phyloP scores from a whole-genome alignment of 2,888 invertebrate genomes.

The Galeruca laticollis region DNA sequence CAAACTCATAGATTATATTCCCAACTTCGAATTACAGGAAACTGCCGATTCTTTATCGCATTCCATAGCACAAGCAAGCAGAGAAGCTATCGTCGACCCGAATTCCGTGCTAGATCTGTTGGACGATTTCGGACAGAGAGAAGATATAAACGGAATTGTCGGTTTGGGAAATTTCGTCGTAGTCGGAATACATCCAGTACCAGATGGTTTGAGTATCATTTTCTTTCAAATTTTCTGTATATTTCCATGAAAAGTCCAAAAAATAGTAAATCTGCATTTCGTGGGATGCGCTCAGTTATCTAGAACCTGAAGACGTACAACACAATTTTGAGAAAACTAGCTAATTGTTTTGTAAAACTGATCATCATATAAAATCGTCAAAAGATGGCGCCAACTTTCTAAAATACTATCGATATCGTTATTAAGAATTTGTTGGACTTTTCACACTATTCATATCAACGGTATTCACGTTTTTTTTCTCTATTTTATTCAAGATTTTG shows the following conservation, averaged over 20 bases:
- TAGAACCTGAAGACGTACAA: too few relatives aligned
- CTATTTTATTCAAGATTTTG: conserved; percentile 14
- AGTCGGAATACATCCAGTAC: conserved; percentile 33
- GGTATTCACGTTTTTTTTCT: too few relatives aligned
- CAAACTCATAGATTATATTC: too few relatives aligned
- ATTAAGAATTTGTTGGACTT: too few relatives aligned
- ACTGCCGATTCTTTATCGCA: not conserved
- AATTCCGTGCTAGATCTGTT: conserved; percentile 62
- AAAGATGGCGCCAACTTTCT: not conserved
- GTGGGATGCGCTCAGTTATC: too few relatives aligned
- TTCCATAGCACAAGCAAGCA: conserved; percentile 56
- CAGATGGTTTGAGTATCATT: conserved; percentile 20
- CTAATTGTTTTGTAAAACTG: not conserved
- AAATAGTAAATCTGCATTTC: too few relatives aligned
- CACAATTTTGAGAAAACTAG: too few relatives aligned
- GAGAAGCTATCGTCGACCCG: conserved; percentile 63
- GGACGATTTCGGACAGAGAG: conserved; percentile 57
- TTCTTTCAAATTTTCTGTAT: not conserved
- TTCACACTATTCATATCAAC: too few relatives aligned
- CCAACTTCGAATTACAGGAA: conserved; percentile 1
- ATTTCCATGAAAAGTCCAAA: too few relatives aligned
- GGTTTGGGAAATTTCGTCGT: conserved; percentile 31
- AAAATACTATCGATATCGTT: too few relatives aligned
- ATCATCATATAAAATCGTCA: not conserved
- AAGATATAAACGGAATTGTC: conserved; percentile 32